A percentile compares a stretch with the other conserved stretches of the same genome.
Evolutionary conservation across 2,888 invertebrate species (phyloP).

Genomic region (Melieria omissa): DNA sequence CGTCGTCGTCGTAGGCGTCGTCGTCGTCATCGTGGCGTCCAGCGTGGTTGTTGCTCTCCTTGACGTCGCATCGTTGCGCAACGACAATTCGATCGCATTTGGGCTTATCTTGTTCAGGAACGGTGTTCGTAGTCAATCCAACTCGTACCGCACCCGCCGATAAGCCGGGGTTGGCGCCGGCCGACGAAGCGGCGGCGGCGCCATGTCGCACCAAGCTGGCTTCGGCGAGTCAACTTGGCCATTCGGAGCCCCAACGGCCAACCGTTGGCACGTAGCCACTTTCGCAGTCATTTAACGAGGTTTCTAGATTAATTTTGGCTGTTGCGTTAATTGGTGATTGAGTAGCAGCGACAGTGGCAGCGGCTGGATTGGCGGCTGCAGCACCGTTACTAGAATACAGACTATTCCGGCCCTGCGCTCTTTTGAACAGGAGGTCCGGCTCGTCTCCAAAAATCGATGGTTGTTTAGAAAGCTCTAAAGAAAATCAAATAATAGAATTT

Average conservation of each 20-base stretch:
- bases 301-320: slow-evolving; percentile 66
- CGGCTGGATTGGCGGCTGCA: slow-evolving; percentile 52
- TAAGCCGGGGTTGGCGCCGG: slow-evolving; percentile 55
- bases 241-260: slow-evolving; percentile 92
- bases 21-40: slow-evolving; percentile 47
- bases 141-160: slow-evolving; percentile 62
- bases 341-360: slow-evolving; percentile 52
- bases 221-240: slow-evolving; percentile 97
- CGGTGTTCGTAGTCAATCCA: slow-evolving; percentile 64
- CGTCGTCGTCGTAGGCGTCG: slow-evolving; percentile 47
- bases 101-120: slow-evolving; percentile 55
- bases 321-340: slow-evolving; percentile 54
- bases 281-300: slow-evolving; percentile 70
- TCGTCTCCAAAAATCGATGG: slow-evolving; percentile 74
- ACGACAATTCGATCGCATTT: slow-evolving; percentile 48
- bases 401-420: slow-evolving; percentile 70
- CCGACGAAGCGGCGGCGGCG: slow-evolving; percentile 52
- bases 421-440: slow-evolving; percentile 72
- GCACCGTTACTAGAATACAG: slow-evolving; percentile 64
- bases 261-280: slow-evolving; percentile 79
- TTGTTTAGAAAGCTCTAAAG: slow-evolving; percentile 78
- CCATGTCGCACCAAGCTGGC: slow-evolving; percentile 68
- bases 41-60: slow-evolving; percentile 38
- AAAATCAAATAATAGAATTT: background rate
- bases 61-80: slow-evolving; percentile 19